A percentile compares a stretch with the other conserved stretches of the same genome.
These are phyloP conservation scores for Buceros bicornis DNA, from an alignment of 2,797 vertebrate genomes.

Conservation along the genomic window DNA sequence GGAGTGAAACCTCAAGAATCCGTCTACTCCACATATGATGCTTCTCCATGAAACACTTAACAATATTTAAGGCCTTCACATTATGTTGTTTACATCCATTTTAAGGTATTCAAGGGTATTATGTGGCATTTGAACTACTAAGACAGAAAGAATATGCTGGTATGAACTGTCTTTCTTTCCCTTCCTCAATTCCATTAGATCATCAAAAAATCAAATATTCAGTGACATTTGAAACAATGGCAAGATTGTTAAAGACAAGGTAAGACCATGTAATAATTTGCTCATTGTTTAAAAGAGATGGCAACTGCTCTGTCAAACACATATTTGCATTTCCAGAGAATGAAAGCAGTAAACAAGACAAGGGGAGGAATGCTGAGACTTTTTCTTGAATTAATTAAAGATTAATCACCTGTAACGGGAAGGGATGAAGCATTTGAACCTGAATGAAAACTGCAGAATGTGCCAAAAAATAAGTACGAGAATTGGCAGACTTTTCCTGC, in stretches of 20 bases:
- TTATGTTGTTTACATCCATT: background rate
- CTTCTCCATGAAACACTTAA: background rate
- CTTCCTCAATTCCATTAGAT: background rate
- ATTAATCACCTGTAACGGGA: constrained; percentile 11
- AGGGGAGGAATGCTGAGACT: constrained; percentile 48
- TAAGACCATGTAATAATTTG: constrained; percentile 3
- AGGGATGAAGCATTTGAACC: constrained; percentile 47
- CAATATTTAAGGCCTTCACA: background rate
- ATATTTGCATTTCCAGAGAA: constrained; percentile 69
- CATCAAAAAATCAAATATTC: background rate
- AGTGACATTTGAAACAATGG: background rate
- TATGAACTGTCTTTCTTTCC: background rate
- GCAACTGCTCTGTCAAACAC: constrained; percentile 53
- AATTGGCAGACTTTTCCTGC: constrained; percentile 22
- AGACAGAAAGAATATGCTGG: background rate
- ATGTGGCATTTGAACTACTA: background rate
- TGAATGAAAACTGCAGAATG: constrained; percentile 52
- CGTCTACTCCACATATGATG: background rate
- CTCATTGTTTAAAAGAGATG: constrained; percentile 17
- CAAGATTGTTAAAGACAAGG: background rate
- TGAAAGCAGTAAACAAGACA: constrained; percentile 42
- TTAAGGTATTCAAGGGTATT: background rate
- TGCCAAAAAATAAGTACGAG: constrained; percentile 34
- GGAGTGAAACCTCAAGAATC: background rate
- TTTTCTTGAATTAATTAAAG: constrained; percentile 62